Evolutionary conservation across 1,140 invertebrate species (phyloP).

Genomic region (Pachypeltis micranthus): DNA sequence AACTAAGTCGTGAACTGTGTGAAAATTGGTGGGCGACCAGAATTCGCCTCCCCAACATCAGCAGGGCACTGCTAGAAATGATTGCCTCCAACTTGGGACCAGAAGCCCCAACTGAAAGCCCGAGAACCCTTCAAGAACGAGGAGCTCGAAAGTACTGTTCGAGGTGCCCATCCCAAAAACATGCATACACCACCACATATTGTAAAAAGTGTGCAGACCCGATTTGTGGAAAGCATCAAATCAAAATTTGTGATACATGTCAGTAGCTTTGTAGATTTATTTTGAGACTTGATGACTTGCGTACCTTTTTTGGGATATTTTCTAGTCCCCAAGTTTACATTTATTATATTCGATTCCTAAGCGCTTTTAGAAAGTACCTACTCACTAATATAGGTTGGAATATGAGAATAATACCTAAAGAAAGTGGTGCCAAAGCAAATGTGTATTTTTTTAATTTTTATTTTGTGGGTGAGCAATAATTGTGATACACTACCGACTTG

Average conservation of each 20-base stretch:
- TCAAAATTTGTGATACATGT: background rate
- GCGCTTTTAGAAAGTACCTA: background rate
- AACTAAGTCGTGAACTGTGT: slow-evolving; percentile 4
- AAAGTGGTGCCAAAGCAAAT: background rate
- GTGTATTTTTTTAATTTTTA: background rate
- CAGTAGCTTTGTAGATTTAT: background rate
- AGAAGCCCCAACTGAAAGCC: slow-evolving; percentile 3
- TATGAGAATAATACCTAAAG: background rate
- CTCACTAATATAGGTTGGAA: background rate
- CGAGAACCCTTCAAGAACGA: background rate
- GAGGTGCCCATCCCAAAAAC: slow-evolving; percentile 1
- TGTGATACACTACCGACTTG: too few relatives aligned
- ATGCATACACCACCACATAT: background rate
- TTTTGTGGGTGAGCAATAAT: background rate
- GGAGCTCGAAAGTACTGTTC: slow-evolving; percentile 1
- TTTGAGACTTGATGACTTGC: background rate
- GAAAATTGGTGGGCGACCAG: background rate
- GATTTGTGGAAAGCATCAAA: background rate
- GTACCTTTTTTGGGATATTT: background rate
- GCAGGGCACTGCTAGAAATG: slow-evolving; percentile 1
- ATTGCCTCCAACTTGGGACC: slow-evolving; percentile 5
- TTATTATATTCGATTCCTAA: background rate
- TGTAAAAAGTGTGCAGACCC: background rate
- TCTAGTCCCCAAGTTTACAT: background rate
- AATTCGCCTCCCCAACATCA: slow-evolving; percentile 1